Base-by-base conservation (phyloP, 2,797 vertebrate species). In the Amphiprion clarkii region DNA sequence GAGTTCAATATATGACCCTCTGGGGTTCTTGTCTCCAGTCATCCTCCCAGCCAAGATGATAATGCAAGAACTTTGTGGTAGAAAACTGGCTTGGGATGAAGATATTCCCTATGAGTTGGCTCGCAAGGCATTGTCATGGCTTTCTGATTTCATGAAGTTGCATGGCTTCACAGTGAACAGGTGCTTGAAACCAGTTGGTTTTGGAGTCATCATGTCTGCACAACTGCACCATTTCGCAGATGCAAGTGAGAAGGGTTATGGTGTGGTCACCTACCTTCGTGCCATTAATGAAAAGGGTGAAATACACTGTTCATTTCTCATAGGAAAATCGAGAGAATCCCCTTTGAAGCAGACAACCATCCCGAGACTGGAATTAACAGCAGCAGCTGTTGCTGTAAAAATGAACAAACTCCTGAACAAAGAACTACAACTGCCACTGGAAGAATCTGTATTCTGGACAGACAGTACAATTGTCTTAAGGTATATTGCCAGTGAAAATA, bases 231-330 rank as follows among this genome's bases (percentile, higher is more conserved):
- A 69, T 4, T 63, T 76, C 0, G 9, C 53, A 0, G 44, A 72
- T 11, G 42, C 25, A 0, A 72, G 49, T 40, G 76, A 67, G 14
- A 67, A 48, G 33, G 42, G 63, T 1, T 44, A 67, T 17, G 51
- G 55, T 33, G 55, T 61, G 2, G 61, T 78, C 6, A 55, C 62
- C 5, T 71, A 57, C 25, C 60, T 65, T 48, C 46, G 17, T 19
- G 14, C 17, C 3, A 71, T 4, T 21, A 68, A 76, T 29, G 1
- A 62, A 9, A 46, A 17, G 1, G n/a, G 16, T 0, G 8, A 14
- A 25, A 1, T 1, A 16, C 25, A 67, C 25, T 68, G 39, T 51
- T 0, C 0, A n/a, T 73, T 79, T 7, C 25, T 79, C 0, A 48
- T 55, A 0, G 21, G 23, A 3, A 74, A 70, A 12, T 48, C 55